Evolutionary conservation across 2,888 invertebrate genomes (phyloP), one percentile per base, ranked within the genome.

Genomic region (Boloria euphrosyne): DNA sequence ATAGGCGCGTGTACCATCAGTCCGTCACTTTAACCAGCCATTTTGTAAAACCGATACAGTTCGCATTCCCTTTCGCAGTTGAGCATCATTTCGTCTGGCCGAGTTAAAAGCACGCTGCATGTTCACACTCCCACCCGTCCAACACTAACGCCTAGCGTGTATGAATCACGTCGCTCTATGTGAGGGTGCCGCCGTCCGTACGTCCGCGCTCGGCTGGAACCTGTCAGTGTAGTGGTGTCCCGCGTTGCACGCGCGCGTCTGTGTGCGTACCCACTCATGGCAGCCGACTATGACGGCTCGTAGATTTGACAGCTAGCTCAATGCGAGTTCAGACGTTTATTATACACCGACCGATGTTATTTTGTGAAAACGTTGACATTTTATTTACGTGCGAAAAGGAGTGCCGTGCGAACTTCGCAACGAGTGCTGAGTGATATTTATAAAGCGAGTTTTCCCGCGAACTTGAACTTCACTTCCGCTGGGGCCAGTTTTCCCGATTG

Each of bases 221-320:
- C 79, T 90, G 88, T 86, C 90, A 89, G 90, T 92, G 92, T 91
- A 86, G 86, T 90, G 67, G 92, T 92, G 88, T 70, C 83, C 81
- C 81, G 87, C 80, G 83, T 70, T 82, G 85, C 84, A 86, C 81
- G 83, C 79, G 85, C 82, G 84, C 82, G 89, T 73, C 75, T 89
- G 91, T 90, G 91, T 87, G 92, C 83, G 80, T 76, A 83, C 83
- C 85, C 87, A 88, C 90, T 91, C 91, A 91, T 92, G 90, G 90
- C 92, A 90, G 87, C 91, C 83, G 89, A 89, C 92, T 91, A 92
- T 93, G 92, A 93, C 92, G 92, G 92, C 86, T 87, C 91, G 92
- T 93, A 92, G 92, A 92, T 92, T 92, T 93, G 93, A 93, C 93
- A 93, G 92, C 92, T 92, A 91, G 91, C 91, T 92, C 91, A 93